These are phyloP conservation scores for Peromyscus leucopus DNA, from an alignment of 2,113 vertebrate species.

Conservation along the genomic window DNA sequence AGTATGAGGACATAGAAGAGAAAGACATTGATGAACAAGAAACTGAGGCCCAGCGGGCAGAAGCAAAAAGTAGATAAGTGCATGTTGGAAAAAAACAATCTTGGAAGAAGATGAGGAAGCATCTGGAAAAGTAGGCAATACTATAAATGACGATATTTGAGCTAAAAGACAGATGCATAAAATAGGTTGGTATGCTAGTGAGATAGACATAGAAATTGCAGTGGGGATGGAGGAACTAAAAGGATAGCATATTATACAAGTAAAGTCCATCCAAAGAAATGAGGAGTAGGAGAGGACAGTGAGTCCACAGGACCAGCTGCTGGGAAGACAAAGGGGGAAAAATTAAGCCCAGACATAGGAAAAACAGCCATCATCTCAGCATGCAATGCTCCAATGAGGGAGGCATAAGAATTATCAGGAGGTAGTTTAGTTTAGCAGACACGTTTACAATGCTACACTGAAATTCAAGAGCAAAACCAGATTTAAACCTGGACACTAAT, in stretches of 20 bases:
- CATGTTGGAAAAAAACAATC: neutral
- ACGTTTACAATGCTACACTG: neutral
- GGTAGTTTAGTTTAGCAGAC: neutral
- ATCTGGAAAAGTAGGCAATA: neutral
- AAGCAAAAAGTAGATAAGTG: conserved; percentile 2
- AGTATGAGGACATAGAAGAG: neutral
- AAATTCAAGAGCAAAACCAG: conserved; percentile 16
- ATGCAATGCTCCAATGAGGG: neutral
- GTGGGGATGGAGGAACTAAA: neutral
- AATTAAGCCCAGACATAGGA: neutral
- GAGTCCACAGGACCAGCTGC: neutral
- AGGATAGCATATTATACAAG: neutral
- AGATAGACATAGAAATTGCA: neutral
- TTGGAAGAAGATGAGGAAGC: neutral
- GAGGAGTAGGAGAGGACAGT: neutral
- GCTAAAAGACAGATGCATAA: neutral
- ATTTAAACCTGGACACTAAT: neutral
- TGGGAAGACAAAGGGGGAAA: neutral
- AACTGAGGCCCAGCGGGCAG: neutral
- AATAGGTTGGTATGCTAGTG: neutral
- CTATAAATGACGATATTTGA: neutral
- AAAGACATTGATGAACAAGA: neutral
- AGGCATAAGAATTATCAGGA: neutral
- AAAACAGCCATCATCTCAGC: neutral
- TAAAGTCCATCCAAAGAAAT: neutral